These are phyloP conservation scores for Nysson spinosus DNA, from an alignment of 2,888 invertebrate species.

Conservation along the genomic window DNA sequence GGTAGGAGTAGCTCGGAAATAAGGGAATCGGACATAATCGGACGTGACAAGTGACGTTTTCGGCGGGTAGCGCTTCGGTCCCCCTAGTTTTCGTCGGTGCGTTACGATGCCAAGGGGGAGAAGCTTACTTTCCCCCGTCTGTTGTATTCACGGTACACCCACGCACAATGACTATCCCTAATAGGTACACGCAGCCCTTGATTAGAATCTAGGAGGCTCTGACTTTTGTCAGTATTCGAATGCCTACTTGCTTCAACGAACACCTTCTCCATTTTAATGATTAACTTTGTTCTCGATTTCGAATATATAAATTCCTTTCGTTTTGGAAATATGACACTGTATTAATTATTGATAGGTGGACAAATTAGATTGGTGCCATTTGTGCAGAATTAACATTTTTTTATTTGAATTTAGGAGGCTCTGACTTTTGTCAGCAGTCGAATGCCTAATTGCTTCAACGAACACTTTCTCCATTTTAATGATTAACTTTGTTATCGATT, in stretches of 20 bases:
- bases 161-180: conserved; percentile 75
- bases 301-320: too few species aligned
- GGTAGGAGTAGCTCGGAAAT: conserved; percentile 49
- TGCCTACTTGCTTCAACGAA: too few species aligned
- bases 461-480: too few species aligned
- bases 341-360: too few species aligned
- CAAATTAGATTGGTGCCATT: too few species aligned
- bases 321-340: too few species aligned
- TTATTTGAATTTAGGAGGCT: conserved; percentile 72
- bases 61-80: conserved; percentile 62
- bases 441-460: too few species aligned
- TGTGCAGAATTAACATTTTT: too few species aligned
- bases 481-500: too few species aligned
- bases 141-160: conserved; percentile 70
- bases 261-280: too few species aligned
- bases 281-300: too few species aligned
- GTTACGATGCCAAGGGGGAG: conserved; percentile 53
- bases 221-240: conserved; percentile 49
- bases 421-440: conserved; percentile 51
- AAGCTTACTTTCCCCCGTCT: conserved; percentile 46
- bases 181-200: conserved; percentile 76
- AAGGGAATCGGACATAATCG: conserved; percentile 66
- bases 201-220: conserved; percentile 70
- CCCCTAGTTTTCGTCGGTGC: conserved; percentile 52
- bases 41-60: conserved; percentile 72